Conservation (phyloP, 2,797 vertebrate genomes). For the Poeciliopsis infans region DNA sequence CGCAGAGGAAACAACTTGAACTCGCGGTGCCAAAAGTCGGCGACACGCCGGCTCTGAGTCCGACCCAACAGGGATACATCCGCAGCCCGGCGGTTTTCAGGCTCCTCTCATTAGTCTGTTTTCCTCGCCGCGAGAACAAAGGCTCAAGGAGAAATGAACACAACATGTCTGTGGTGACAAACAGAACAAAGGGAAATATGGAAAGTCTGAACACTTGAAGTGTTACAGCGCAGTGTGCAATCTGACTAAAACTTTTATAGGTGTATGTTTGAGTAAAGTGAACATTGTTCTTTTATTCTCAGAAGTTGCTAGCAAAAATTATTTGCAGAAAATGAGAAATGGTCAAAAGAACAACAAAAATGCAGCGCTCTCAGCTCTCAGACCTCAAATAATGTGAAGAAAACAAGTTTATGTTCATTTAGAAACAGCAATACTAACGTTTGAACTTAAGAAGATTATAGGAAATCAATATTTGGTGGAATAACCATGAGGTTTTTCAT, state of each 20-base stretch:
- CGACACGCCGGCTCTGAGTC: slow-evolving; percentile 1
- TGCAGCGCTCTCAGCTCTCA: no score
- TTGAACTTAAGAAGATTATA: no score
- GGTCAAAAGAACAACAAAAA: no score
- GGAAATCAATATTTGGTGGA: no score
- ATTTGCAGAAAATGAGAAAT: no score
- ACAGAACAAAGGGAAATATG: slow-evolving; percentile 55
- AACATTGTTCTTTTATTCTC: no score
- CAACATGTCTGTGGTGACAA: slow-evolving; percentile 43
- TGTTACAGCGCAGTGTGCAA: not conserved
- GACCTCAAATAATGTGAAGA: no score
- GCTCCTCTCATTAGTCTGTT: slow-evolving; percentile 53
- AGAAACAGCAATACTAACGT: no score
- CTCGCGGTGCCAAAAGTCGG: slow-evolving; percentile 21
- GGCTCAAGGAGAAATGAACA: slow-evolving; percentile 44
- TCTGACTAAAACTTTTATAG: not conserved
- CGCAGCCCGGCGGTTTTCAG: slow-evolving; percentile 37
- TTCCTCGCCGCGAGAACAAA: slow-evolving; percentile 33
- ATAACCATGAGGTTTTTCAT: no score
- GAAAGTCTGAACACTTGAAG: slow-evolving; percentile 19
- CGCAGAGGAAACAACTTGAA: slow-evolving; percentile 20
- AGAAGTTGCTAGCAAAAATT: no score
- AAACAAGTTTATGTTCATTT: no score
- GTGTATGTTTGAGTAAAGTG: no score
- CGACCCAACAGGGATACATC: slow-evolving; percentile 41